phyloP scores from a whole-genome alignment of 2,797 vertebrate species.

The Melopsittacus undulatus region DNA sequence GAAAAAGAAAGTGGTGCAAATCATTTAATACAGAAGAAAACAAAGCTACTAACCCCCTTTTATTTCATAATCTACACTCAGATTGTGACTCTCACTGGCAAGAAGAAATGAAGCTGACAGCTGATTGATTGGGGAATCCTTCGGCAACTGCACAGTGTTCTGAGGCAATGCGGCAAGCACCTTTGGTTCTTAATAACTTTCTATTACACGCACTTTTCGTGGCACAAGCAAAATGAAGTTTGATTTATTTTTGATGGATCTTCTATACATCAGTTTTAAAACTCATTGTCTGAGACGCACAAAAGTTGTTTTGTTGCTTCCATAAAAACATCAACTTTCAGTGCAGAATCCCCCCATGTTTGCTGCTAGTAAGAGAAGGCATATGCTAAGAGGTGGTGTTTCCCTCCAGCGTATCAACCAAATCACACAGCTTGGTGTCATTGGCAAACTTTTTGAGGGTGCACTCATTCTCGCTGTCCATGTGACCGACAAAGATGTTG shows the following conservation, averaged over 20 bases:
- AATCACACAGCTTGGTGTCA: too few species aligned
- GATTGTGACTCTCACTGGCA: background rate
- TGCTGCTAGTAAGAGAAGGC: constrained; percentile 56
- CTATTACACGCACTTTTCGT: constrained; percentile 59
- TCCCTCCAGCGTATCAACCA: too few species aligned
- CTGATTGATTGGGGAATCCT: constrained; percentile 57
- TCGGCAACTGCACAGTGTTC: constrained; percentile 19
- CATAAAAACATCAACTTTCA: constrained; percentile 72
- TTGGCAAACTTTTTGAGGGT: too few species aligned
- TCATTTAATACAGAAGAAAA: background rate
- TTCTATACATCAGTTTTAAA: constrained; percentile 64
- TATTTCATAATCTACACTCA: constrained; percentile 41
- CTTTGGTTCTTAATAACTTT: constrained; percentile 74
- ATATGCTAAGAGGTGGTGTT: constrained; percentile 31
- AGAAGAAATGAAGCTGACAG: background rate
- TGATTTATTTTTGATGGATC: constrained; percentile 78
- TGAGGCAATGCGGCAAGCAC: constrained; percentile 11
- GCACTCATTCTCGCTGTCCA: too few species aligned
- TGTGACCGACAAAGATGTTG: too few species aligned
- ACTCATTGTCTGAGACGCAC: constrained; percentile 62
- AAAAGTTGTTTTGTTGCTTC: constrained; percentile 71
- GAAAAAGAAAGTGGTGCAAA: constrained; percentile 31
- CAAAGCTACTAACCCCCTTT: constrained; percentile 32
- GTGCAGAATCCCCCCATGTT: constrained; percentile 49
- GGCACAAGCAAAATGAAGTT: constrained; percentile 68